These are phyloP conservation scores for Trichacis sp. DNA, from an alignment of 2,888 invertebrate species.

Conservation along the genomic window DNA sequence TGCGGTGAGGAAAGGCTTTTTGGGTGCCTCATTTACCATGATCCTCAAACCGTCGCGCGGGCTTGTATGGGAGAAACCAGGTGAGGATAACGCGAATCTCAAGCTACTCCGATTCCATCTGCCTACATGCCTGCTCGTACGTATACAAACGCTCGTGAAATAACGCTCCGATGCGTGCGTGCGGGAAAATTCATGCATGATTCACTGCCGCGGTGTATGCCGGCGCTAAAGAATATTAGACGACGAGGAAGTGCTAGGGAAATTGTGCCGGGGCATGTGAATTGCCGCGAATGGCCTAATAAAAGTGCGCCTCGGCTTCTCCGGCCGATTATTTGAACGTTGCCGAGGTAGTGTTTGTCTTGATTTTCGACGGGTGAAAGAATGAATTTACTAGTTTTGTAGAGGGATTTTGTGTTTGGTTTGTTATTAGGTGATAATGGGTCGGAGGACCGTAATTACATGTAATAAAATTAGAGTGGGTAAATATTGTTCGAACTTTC, in stretches of 20 bases:
- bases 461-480: too few species aligned
- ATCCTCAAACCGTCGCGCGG: slow-evolving; percentile 2
- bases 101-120: slow-evolving; percentile 62
- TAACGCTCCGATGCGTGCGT: slow-evolving; percentile 8
- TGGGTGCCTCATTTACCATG: slow-evolving; percentile 18
- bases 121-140: slow-evolving; percentile 41
- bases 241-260: neutral
- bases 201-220: neutral
- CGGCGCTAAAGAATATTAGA: neutral
- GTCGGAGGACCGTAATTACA: too few species aligned
- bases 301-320: too few species aligned
- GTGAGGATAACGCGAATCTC: slow-evolving; percentile 62
- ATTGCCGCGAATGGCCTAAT: too few species aligned
- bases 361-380: too few species aligned
- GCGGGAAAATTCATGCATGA: slow-evolving; percentile 6
- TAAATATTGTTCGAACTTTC: too few species aligned
- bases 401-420: too few species aligned
- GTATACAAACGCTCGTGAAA: slow-evolving; percentile 2
- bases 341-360: too few species aligned
- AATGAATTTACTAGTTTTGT: too few species aligned
- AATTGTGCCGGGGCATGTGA: too few species aligned
- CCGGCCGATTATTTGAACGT: too few species aligned
- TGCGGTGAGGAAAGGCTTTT: slow-evolving; percentile 8
- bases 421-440: too few species aligned
- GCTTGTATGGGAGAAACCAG: slow-evolving; percentile 56